Evolutionary conservation across 2,113 vertebrate species (phyloP).

Genomic region (Heterotilapia buettikoferi): DNA sequence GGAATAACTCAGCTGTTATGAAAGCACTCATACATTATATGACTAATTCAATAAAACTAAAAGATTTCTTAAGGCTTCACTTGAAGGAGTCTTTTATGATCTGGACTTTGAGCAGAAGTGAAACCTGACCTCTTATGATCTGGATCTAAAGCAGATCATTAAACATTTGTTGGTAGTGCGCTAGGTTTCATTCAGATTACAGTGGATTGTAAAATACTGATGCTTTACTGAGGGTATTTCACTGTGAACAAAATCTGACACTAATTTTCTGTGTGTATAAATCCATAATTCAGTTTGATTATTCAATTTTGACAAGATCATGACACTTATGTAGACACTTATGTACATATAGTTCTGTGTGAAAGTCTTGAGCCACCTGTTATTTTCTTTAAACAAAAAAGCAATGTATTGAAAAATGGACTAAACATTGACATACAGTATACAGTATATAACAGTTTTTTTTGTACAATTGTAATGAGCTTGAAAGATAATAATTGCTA

Average conservation of each 20-base stretch:
- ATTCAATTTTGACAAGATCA: background rate
- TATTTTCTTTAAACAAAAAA: background rate
- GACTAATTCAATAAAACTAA: background rate
- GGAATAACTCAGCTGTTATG: background rate
- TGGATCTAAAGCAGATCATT: background rate
- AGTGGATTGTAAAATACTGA: background rate
- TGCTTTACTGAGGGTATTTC: accelerated
- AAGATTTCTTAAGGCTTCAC: background rate
- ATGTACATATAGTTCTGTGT: background rate
- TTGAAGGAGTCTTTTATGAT: background rate
- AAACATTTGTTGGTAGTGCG: background rate
- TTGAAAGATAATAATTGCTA: background rate
- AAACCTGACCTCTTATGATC: background rate
- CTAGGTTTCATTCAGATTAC: background rate
- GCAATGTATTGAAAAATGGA: background rate
- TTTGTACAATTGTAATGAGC: background rate
- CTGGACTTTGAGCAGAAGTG: background rate
- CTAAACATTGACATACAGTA: background rate
- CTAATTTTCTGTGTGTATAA: background rate
- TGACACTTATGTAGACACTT: background rate
- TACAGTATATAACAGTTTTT: background rate
- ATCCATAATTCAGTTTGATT: background rate
- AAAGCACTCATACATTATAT: background rate
- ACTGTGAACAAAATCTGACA: background rate
- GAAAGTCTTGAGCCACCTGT: background rate